Evolutionary conservation across 2,888 invertebrate genomes (phyloP).

Genomic region (Parthenolecanium corni): DNA sequence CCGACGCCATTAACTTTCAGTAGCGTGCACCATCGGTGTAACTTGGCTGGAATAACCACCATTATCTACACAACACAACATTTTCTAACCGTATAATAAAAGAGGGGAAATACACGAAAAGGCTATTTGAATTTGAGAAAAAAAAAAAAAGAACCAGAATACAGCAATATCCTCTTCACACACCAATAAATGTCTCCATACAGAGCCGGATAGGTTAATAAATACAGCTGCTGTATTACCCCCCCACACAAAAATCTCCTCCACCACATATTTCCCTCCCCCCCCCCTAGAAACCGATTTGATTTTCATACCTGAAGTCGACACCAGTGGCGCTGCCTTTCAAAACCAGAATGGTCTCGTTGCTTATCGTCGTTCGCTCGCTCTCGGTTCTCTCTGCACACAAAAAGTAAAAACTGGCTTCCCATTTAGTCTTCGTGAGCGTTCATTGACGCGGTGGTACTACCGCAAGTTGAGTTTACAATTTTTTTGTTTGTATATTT

Average conservation of each 20-base stretch:
- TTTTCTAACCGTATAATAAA: not conserved
- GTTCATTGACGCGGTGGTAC: no score
- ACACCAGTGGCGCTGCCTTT: not conserved
- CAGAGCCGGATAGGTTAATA: slow-evolving; percentile 20
- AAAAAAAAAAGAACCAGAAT: not conserved
- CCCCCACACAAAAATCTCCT: slow-evolving; percentile 16
- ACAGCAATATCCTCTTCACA: slow-evolving; percentile 2
- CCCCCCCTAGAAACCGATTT: not conserved
- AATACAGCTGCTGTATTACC: slow-evolving; percentile 26
- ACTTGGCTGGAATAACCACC: no score
- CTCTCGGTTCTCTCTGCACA: no score
- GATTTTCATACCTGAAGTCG: not conserved
- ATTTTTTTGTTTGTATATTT: no score
- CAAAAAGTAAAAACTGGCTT: no score
- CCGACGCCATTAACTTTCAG: no score
- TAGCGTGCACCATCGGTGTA: no score
- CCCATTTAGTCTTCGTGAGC: no score
- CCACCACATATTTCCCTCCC: slow-evolving; percentile 13
- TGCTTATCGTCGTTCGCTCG: no score
- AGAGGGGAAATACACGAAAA: not conserved
- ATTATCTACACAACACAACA: no score
- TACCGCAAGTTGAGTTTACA: no score
- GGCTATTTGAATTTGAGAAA: not conserved
- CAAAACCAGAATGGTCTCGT: no score
- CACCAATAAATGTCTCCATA: slow-evolving; percentile 2